Evolutionary conservation across 1,140 invertebrate species (phyloP).

Genomic region (Aphelinus atriplicis): DNA sequence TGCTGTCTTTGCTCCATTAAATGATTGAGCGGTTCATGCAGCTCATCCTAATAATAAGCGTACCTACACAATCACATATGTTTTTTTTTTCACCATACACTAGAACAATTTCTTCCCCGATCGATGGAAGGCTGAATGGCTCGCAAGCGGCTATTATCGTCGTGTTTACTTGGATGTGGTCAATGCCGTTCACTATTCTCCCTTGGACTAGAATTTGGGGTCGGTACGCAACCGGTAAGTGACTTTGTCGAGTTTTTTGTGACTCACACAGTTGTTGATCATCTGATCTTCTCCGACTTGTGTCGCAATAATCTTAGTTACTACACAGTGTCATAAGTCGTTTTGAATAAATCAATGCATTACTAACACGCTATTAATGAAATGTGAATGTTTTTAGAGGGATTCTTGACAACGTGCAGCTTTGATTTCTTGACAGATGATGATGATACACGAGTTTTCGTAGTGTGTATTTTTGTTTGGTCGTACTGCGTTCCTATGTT

Average conservation of each 20-base stretch:
- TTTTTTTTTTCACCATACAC: conserved; percentile 6
- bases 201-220: conserved; percentile 76
- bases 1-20: neutral
- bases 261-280: too few species aligned
- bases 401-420: conserved; percentile 79
- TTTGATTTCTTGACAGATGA: conserved; percentile 80
- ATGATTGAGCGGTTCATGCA: neutral
- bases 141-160: conserved; percentile 74
- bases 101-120: conserved; percentile 79
- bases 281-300: too few species aligned
- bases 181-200: conserved; percentile 75
- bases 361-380: conserved; percentile 8
- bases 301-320: neutral
- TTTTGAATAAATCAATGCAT: neutral
- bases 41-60: neutral
- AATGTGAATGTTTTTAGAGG: conserved; percentile 67
- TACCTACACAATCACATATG: neutral
- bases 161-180: conserved; percentile 76
- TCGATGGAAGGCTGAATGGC: conserved; percentile 76
- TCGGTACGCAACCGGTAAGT: conserved; percentile 73
- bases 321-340: neutral
- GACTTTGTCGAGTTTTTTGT: too few species aligned
- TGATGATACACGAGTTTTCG: conserved; percentile 75
- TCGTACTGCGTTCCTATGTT: conserved; percentile 76
- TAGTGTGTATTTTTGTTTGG: conserved; percentile 75